A percentile compares a stretch with the other conserved stretches of the same genome.
phyloP scores from a whole-genome alignment of 1,140 invertebrate species.

The Zaprionus taronus region DNA sequence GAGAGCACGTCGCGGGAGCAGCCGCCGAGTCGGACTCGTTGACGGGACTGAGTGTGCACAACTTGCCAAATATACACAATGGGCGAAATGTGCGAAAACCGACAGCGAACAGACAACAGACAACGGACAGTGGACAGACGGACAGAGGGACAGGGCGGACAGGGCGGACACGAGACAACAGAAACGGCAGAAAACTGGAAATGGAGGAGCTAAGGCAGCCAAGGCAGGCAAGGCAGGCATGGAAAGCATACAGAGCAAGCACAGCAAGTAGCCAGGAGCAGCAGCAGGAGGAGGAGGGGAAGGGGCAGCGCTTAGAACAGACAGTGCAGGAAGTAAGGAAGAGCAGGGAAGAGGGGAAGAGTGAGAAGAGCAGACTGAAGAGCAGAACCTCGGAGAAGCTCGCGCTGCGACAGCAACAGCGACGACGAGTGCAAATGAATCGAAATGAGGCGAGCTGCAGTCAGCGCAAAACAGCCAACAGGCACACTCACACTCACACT shows the following conservation, averaged over 20 bases:
- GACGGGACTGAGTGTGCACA: constrained; percentile 48
- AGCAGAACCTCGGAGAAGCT: constrained; percentile 3
- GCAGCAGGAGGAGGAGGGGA: not conserved
- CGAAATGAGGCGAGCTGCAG: constrained; percentile 73
- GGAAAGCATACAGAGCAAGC: constrained; percentile 16
- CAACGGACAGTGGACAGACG: constrained; percentile 16
- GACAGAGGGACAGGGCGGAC: constrained; percentile 28
- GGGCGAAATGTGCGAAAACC: constrained; percentile 57
- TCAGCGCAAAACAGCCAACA: constrained; percentile 25
- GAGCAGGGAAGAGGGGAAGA: not conserved
- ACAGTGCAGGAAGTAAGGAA: constrained; percentile 9
- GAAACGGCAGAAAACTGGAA: constrained; percentile 65
- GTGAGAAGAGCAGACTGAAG: not conserved
- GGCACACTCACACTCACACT: not conserved
- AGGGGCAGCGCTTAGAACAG: constrained; percentile 24
- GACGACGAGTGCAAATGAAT: constrained; percentile 53
- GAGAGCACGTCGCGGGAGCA: not conserved
- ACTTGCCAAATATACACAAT: constrained; percentile 77
- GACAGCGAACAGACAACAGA: constrained; percentile 38
- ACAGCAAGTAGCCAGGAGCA: constrained; percentile 29
- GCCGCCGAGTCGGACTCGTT: constrained; percentile 37
- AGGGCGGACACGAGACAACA: constrained; percentile 9
- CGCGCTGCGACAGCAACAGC: not conserved
- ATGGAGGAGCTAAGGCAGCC: constrained; percentile 56
- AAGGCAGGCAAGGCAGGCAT: constrained; percentile 52